Evolutionary conservation across 2,888 invertebrate species (phyloP).

Genomic region (Agrilus cyanescens): DNA sequence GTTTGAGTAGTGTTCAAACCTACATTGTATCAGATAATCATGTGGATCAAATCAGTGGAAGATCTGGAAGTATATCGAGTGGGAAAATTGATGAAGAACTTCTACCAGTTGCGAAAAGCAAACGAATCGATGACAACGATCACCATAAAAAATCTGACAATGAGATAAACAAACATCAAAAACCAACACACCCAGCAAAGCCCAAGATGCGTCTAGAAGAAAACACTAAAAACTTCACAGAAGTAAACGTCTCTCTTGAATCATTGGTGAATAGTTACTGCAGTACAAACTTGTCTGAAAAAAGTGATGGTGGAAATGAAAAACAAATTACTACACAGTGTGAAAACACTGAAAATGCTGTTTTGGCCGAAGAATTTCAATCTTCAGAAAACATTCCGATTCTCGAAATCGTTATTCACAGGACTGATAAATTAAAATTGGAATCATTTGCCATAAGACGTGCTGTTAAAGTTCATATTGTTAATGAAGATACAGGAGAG

Average conservation of each 20-base stretch:
- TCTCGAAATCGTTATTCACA: slow-evolving; percentile 43
- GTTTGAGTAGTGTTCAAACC: too few relatives aligned
- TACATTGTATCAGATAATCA: too few relatives aligned
- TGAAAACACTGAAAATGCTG: not conserved
- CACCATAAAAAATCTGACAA: too few relatives aligned
- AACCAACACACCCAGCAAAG: too few relatives aligned
- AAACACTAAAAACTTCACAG: too few relatives aligned
- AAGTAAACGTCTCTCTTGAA: not conserved
- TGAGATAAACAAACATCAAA: too few relatives aligned
- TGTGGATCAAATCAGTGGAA: too few relatives aligned
- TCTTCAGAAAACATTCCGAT: slow-evolving; percentile 16
- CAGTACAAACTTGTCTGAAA: not conserved
- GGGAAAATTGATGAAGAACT: too few relatives aligned
- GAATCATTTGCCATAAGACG: slow-evolving; percentile 49
- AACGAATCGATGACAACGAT: too few relatives aligned
- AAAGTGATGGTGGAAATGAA: not conserved
- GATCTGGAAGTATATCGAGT: too few relatives aligned
- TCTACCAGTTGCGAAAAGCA: too few relatives aligned
- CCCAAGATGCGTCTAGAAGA: too few relatives aligned
- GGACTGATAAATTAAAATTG: slow-evolving; percentile 45
- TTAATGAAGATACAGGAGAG: slow-evolving; percentile 43
- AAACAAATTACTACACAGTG: slow-evolving; percentile 2
- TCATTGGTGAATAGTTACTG: not conserved
- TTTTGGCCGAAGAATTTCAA: not conserved
- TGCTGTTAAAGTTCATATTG: slow-evolving; percentile 48